Evolutionary conservation across 2,797 vertebrate species (phyloP), one percentile per base, ranked within the genome.

Genomic region (Dryobates pubescens): DNA sequence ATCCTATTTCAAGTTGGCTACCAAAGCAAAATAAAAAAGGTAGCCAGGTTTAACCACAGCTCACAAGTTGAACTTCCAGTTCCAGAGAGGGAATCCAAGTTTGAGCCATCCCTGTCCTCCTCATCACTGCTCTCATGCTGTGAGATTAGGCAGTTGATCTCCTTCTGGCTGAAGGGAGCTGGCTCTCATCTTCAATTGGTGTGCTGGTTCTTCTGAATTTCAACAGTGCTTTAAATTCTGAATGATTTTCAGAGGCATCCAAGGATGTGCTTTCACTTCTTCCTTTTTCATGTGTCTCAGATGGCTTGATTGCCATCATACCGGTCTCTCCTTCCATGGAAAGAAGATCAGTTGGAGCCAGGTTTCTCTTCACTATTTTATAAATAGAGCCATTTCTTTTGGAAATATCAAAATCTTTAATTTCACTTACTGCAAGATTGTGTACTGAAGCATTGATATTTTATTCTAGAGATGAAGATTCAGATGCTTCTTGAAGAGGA

Each of bases 1-100:
- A 77, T 72, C 4, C 2, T 64, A 80, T 74, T 82, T 89, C 36
- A 73, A 56, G 13, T 26, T 65, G 49, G 26, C 70, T 70, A 64
- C 19, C 3, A 76, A 71, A 59, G 71, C 62, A 18, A 59, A 69
- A 68, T 22, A 18, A 43, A 43, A 27, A 56, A 14, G 29, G 49
- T 4, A 91, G 68, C 27, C n/a, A 11, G 41, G 6, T 70, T 82
- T 78, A 87, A 74, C 32, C 67, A 63, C 4, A 12, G 97, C 97
- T 98, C 97, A 97, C 96, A 2, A 71, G 81, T 82, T 36, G 89
- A 95, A 92, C 74, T 96, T 90, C 57, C 2, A 10, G 80, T 94
- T 90, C 89, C 93, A 64, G 67, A 71, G 27, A 27, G 30, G 49
- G 80, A 97, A 85, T 91, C 90, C 63, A 92, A 93, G 49, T 89